phyloP scores from a whole-genome alignment of 2,888 invertebrate species.

The Philonicus albiceps region DNA sequence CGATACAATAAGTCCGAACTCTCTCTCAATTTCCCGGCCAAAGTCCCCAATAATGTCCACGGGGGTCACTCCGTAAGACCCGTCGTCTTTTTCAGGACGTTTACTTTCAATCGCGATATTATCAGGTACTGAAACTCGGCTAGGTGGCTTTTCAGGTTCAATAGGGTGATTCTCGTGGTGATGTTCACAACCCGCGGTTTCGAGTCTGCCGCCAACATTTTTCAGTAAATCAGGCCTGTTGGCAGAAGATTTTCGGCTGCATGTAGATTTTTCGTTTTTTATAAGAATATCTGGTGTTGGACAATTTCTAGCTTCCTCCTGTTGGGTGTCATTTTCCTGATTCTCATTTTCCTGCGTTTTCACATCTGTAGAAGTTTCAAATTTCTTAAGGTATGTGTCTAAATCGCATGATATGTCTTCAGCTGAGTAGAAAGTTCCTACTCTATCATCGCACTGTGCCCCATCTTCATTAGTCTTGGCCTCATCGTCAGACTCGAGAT shows the following conservation, averaged over 20 bases:
- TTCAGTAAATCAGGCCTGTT: conserved; percentile 57
- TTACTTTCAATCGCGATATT: conserved; percentile 42
- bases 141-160: not conserved
- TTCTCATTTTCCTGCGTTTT: not conserved
- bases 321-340: not conserved
- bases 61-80: conserved; percentile 54
- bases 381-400: conserved; percentile 50
- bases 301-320: conserved; percentile 47
- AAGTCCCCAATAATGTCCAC: conserved; percentile 61
- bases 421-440: not conserved
- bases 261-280: conserved; percentile 52
- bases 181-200: not conserved
- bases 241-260: conserved; percentile 46
- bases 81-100: conserved; percentile 51
- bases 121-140: conserved; percentile 42
- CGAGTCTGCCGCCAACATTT: conserved; percentile 54
- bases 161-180: not conserved
- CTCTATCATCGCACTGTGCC: conserved; percentile 15
- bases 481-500: not conserved
- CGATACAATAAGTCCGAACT: conserved; percentile 59
- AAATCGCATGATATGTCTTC: conserved; percentile 50
- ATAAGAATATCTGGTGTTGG: conserved; percentile 58
- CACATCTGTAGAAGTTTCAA: conserved; percentile 45
- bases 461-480: not conserved
- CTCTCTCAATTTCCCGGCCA: conserved; percentile 59